phyloP scores from a whole-genome alignment of 2,113 vertebrate genomes.

The Carassius gibelio region DNA sequence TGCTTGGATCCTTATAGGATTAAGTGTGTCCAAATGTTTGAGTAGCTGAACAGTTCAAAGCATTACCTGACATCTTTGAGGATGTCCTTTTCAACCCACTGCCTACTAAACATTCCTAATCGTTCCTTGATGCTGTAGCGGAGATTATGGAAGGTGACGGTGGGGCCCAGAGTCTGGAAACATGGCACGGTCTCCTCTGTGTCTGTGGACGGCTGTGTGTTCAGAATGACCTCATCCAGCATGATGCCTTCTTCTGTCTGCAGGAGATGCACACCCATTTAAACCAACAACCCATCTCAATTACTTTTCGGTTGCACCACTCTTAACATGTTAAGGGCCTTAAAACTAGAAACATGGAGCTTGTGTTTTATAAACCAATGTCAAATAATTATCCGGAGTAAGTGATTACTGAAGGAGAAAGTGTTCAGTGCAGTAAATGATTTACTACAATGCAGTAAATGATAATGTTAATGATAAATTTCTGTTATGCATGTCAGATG shows the following conservation, averaged over 20 bases:
- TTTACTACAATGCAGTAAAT: neutral
- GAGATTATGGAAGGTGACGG: slow-evolving; percentile 69
- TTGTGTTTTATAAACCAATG: neutral
- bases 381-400: neutral
- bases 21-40: too few relatives aligned
- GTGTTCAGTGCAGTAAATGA: neutral
- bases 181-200: neutral
- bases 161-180: slow-evolving; percentile 60
- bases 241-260: slow-evolving; percentile 1
- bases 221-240: slow-evolving; percentile 13
- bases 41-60: neutral
- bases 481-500: neutral
- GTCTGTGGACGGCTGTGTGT: neutral
- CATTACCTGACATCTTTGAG: slow-evolving; percentile 74
- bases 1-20: too few relatives aligned
- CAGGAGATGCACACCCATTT: neutral
- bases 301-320: neutral
- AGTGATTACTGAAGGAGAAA: neutral
- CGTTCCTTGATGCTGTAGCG: slow-evolving; percentile 67
- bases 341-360: neutral
- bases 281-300: neutral
- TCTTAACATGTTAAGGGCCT: neutral
- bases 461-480: neutral
- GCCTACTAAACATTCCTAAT: slow-evolving; percentile 55
- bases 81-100: slow-evolving; percentile 67